Evolutionary conservation across 2,888 invertebrate species (phyloP), one percentile per base, ranked within the genome.

Genomic region (Gastracanthus pulcherrimus): DNA sequence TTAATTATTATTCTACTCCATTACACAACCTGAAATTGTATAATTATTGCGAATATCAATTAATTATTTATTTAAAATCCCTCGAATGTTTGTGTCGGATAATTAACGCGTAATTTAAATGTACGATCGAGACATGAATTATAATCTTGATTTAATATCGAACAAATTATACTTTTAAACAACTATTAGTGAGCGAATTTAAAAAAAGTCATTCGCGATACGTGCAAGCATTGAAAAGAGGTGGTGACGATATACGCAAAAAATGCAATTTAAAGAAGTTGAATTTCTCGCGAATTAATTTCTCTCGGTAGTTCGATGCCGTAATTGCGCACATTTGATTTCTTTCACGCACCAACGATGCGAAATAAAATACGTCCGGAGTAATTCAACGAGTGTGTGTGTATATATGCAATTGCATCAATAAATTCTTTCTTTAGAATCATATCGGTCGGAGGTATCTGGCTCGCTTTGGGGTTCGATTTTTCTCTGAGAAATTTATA

Each of bases 271-370:
- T 26, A 62, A 70, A 69, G 2, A 58, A 11, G n/a, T 29, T 16
- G 1, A 16, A 36, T 36, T 70, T 60, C 48, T 45, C 26, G 36
- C 9, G 4, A 69, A 71, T 71, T 64, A 71, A 78, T 64, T 78
- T 26, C 38, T 51, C 48, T 16, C 23, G 13, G 16, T 16, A 41
- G 4, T 16, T 41, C 41, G 41, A 41, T n/a, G 45, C 29, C 51
- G 62, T 36, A 71, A 71, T 78, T 71, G 23, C n/a, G n/a, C n/a
- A n/a, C n/a, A n/a, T n/a, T 78, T 70, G 19, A 69, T 77, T 77
- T 26, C 55, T 66, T 34, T 55, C 23, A 45, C 26, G 26, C n/a
- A n/a, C n/a, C n/a, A n/a, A n/a, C n/a, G n/a, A n/a, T n/a, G n/a
- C 45, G 31, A 45, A 76, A 45, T 76, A 60, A 69, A 69, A 48